Base-by-base conservation (phyloP, 2,113 vertebrate genomes). In the Equus quagga region DNA sequence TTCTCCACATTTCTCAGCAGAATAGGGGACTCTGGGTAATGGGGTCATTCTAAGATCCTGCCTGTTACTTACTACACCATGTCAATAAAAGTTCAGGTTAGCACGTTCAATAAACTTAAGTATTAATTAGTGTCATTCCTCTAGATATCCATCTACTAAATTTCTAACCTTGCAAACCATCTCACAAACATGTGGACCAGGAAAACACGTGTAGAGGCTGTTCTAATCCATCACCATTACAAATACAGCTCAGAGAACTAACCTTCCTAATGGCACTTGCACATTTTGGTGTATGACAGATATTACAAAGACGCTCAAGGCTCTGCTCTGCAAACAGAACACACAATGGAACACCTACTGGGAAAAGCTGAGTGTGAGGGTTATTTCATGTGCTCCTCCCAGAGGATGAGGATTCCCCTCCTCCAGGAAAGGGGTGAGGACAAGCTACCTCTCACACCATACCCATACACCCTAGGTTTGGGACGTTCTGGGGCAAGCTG, bases 61-160 rank as follows among this genome's bases (percentile, higher is more conserved):
- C 54, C 23, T 90, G 9, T 46, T 95, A 81, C 69, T 86, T n/a
- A 86, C 82, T 89, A 82, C 65, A 94, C 18, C 18, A 5, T 60
- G 75, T 89, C 58, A 93, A 93, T 60, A 26, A 95, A 90, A 78
- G 19, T 49, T 78, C 67, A 87, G 31, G 86, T 86, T 41, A 80
- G 60, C 4, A 1, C 2, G 79, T 49, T 93, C 95, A 86, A 83
- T 65, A 83, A 95, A 86, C 24, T 88, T 80, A 79, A 70, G 67
- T 56, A 95, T 86, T 95, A 95, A 70, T 94, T 70, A 67, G 41
- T 60, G 89, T 95, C 51, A 83, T 79, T 93, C 67, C 79, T 94
- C 70, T 69, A 87, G 79, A 96, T 26, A 89, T 10, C 44, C 44
- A 76, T 70, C 79, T 73, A 76, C 67, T 86, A 89, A 96, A 86